phyloP scores from a whole-genome alignment of 2,797 vertebrate species.

The Poeciliopsis infans region DNA sequence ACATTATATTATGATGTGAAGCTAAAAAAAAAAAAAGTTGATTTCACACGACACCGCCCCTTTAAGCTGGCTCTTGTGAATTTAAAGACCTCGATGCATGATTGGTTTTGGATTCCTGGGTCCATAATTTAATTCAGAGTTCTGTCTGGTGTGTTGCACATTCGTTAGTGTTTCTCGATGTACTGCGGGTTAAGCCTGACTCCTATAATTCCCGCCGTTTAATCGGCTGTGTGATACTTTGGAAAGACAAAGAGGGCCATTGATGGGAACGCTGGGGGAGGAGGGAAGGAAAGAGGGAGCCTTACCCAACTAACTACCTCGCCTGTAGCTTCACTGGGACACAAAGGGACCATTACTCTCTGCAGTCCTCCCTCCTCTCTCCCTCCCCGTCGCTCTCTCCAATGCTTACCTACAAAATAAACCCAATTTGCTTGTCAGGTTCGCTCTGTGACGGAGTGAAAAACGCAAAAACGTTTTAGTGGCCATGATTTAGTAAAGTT shows the following conservation, averaged over 20 bases:
- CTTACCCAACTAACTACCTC: conserved; percentile 67
- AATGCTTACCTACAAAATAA: conserved; percentile 15
- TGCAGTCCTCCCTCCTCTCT: conserved; percentile 43
- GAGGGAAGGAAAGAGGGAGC: conserved; percentile 41
- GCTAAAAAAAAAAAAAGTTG: no score
- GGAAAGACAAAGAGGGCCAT: conserved; percentile 82
- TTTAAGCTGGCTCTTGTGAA: not conserved
- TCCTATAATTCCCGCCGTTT: conserved; percentile 85
- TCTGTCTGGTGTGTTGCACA: conserved; percentile 18
- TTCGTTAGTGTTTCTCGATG: conserved; percentile 32
- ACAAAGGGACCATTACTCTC: conserved; percentile 76
- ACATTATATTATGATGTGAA: no score
- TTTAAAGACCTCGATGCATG: not conserved
- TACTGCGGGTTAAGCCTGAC: conserved; percentile 72
- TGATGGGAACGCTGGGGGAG: conserved; percentile 62
- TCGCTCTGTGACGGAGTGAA: conserved; percentile 37
- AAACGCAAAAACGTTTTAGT: conserved; percentile 25
- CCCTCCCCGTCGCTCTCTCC: conserved; percentile 22
- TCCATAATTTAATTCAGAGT: conserved; percentile 47
- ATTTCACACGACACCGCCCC: no score
- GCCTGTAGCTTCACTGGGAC: conserved; percentile 72
- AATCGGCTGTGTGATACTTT: conserved; percentile 85
- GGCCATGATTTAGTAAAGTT: not conserved
- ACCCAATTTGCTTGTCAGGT: conserved; percentile 33
- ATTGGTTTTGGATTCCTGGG: conserved; percentile 24